Evolutionary conservation across 2,888 invertebrate species (phyloP).

Genomic region (Heliconius sara): DNA sequence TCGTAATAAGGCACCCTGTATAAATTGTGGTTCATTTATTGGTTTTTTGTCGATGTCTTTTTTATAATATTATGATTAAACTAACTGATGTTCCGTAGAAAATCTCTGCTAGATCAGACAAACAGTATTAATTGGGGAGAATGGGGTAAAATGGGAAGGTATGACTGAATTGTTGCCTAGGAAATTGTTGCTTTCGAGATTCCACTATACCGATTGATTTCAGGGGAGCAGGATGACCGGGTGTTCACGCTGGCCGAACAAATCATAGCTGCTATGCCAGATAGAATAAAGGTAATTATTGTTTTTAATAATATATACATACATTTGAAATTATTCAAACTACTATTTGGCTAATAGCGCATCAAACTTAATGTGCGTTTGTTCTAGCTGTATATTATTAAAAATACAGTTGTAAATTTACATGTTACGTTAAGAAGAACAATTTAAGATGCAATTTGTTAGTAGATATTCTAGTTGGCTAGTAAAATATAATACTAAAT

Average conservation of each 20-base stretch:
- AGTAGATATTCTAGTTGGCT: neutral
- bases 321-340: neutral
- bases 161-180: neutral
- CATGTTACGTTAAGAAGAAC: neutral
- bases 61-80: constrained; percentile 10
- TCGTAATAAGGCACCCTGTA: constrained; percentile 46
- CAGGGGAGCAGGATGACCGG: constrained; percentile 96
- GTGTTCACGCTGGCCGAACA: constrained; percentile 97
- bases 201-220: constrained; percentile 70
- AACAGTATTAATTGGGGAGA: constrained; percentile 14
- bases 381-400: neutral
- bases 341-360: no score
- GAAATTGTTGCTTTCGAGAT: constrained; percentile 51
- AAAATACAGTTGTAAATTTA: neutral
- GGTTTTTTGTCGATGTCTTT: constrained; percentile 31
- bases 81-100: constrained; percentile 26
- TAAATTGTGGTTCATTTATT: constrained; percentile 31
- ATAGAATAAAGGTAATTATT: constrained; percentile 94
- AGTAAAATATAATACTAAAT: no score
- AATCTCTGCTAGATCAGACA: constrained; percentile 8
- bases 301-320: neutral
- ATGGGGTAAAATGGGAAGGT: neutral
- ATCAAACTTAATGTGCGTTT: neutral
- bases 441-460: neutral
- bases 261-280: constrained; percentile 99